These are phyloP conservation scores for Asarcornis scutulata DNA, from an alignment of 2,113 vertebrate genomes.

Conservation along the genomic window DNA sequence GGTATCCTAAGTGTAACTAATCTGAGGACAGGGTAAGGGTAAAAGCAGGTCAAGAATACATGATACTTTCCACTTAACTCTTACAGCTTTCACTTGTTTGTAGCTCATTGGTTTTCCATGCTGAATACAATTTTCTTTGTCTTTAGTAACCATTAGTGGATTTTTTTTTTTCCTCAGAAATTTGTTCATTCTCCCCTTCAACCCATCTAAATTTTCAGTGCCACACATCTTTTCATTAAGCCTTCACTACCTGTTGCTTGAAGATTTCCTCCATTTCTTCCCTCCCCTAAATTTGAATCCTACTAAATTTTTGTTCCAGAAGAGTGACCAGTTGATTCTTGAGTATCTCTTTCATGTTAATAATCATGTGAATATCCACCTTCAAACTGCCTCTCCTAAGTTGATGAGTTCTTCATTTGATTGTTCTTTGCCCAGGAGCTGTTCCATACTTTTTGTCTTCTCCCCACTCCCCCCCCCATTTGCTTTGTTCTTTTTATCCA, in stretches of 20 bases:
- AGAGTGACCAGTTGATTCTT: not conserved
- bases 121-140: not conserved
- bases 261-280: not conserved
- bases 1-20: not conserved
- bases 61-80: not conserved
- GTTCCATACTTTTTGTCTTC: not conserved
- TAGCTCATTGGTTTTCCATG: not conserved
- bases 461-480: accelerated
- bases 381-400: not conserved
- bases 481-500: not conserved
- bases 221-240: not conserved
- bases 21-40: not conserved
- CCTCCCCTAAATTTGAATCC: not conserved
- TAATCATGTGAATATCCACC: not conserved
- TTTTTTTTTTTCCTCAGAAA: not conserved
- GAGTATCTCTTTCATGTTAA: not conserved
- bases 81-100: not conserved
- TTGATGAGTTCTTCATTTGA: not conserved
- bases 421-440: not conserved
- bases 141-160: not conserved
- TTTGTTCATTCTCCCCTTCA: not conserved
- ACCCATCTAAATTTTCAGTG: not conserved
- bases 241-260: not conserved
- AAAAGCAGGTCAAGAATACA: not conserved
- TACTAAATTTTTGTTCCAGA: not conserved